A percentile compares a stretch with the other conserved stretches of the same genome.
Conservation (phyloP, 2,113 vertebrate species). For the Catagonus wagneri region DNA sequence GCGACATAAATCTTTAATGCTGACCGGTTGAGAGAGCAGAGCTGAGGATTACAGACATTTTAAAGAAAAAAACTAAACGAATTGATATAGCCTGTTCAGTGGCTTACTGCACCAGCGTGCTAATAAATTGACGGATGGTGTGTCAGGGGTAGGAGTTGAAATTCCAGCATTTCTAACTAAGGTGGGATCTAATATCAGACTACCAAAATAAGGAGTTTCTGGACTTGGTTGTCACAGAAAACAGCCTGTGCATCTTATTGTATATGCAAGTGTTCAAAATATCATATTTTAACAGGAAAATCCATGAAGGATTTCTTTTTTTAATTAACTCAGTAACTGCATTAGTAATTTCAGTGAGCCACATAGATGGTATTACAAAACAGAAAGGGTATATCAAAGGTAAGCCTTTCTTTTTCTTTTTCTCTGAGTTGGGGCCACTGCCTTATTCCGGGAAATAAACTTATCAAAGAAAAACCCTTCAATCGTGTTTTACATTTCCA, state of each 20-base stretch:
- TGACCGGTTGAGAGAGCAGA: conserved; percentile 91
- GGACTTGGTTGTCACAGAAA: conserved; percentile 86
- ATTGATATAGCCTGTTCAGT: conserved; percentile 89
- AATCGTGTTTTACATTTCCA: conserved; percentile 79
- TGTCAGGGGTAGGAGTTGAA: conserved; percentile 88
- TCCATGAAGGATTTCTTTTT: conserved; percentile 73
- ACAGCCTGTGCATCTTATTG: conserved; percentile 82
- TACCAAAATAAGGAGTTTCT: conserved; percentile 88
- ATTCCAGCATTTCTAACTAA: conserved; percentile 88
- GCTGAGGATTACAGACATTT: conserved; percentile 92
- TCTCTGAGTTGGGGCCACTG: conserved; percentile 60
- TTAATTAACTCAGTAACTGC: conserved; percentile 81
- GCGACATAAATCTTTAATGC: conserved; percentile 96
- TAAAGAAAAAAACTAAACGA: conserved; percentile 86
- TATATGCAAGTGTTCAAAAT: conserved; percentile 80
- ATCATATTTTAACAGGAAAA: conserved; percentile 81
- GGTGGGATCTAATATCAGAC: conserved; percentile 85
- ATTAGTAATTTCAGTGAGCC: conserved; percentile 80
- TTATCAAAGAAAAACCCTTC: conserved; percentile 75
- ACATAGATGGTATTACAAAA: conserved; percentile 63
- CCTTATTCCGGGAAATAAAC: conserved; percentile 71
- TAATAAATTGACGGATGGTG: conserved; percentile 92
- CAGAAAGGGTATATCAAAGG: conserved; percentile 67
- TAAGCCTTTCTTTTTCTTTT: conserved; percentile 80
- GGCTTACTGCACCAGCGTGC: conserved; percentile 89